Percentiles rank a stretch among this genome's conserved stretches.
These are phyloP conservation scores for Cerceris rybyensis DNA, from an alignment of 2,888 invertebrate species.

Conservation along the genomic window DNA sequence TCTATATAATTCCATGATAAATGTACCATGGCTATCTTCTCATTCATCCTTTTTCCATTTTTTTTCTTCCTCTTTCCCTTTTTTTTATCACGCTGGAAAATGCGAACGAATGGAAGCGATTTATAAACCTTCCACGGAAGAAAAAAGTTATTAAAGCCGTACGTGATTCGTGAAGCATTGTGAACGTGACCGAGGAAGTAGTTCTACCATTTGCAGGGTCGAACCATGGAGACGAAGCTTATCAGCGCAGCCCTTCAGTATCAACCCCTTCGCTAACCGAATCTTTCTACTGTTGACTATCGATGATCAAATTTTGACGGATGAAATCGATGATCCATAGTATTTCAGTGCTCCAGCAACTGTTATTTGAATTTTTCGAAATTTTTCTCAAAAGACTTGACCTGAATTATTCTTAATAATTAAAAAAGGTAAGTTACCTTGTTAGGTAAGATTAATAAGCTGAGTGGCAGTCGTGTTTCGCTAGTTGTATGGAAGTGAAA, in stretches of 20 bases:
- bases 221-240: constrained; percentile 58
- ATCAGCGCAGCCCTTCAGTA: constrained; percentile 70
- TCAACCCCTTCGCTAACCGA: constrained; percentile 33
- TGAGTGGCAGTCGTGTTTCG: too few relatives aligned
- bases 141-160: constrained; percentile 34
- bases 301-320: constrained; percentile 45
- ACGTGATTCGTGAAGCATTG: constrained; percentile 16
- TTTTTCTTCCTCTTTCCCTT: too few relatives aligned
- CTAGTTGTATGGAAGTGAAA: too few relatives aligned
- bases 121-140: constrained; percentile 1
- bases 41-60: neutral
- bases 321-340: constrained; percentile 33
- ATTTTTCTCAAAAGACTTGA: too few relatives aligned
- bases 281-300: constrained; percentile 47
- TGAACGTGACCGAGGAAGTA: constrained; percentile 48
- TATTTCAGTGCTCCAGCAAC: neutral
- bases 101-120: constrained; percentile 21
- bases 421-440: too few relatives aligned
- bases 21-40: constrained; percentile 1
- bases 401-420: too few relatives aligned
- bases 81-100: neutral
- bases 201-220: constrained; percentile 31
- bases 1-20: neutral
- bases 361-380: too few relatives aligned
- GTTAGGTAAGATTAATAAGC: too few relatives aligned